phyloP scores from a whole-genome alignment of 1,140 invertebrate species.

The Acyrthosiphon pisum region DNA sequence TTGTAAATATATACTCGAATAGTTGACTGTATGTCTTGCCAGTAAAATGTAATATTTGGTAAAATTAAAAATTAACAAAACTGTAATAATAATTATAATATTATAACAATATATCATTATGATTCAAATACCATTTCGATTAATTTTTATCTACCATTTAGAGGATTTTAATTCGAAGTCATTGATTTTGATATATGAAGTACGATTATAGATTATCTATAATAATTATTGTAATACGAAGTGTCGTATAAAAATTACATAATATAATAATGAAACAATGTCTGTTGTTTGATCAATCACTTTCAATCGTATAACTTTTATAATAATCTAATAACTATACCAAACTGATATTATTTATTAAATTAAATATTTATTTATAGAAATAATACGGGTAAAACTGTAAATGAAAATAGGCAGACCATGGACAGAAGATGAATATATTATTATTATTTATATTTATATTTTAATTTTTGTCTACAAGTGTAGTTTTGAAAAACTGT shows the following conservation, averaged over 20 bases:
- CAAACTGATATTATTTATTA: not conserved
- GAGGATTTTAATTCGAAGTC: not conserved
- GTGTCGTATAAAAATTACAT: not conserved
- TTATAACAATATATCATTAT: too few species aligned
- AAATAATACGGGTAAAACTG: not conserved
- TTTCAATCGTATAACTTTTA: not conserved
- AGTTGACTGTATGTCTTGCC: not conserved
- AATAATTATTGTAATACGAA: not conserved
- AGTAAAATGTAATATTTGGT: not conserved
- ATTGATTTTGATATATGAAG: not conserved
- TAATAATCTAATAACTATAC: not conserved
- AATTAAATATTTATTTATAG: not conserved
- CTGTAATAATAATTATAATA: too few species aligned
- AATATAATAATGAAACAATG: not conserved
- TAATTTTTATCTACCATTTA: not conserved
- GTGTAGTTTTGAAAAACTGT: not conserved
- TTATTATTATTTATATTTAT: not conserved
- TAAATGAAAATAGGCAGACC: not conserved
- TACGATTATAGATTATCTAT: not conserved
- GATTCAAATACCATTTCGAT: not conserved
- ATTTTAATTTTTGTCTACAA: too few species aligned
- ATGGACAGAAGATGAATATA: not conserved
- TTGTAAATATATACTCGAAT: not conserved
- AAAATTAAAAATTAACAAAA: slow-evolving; percentile 15
- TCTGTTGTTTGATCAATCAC: not conserved